These are phyloP conservation scores for Cheilosia variabilis DNA, from an alignment of 2,888 invertebrate species.

Conservation along the genomic window DNA sequence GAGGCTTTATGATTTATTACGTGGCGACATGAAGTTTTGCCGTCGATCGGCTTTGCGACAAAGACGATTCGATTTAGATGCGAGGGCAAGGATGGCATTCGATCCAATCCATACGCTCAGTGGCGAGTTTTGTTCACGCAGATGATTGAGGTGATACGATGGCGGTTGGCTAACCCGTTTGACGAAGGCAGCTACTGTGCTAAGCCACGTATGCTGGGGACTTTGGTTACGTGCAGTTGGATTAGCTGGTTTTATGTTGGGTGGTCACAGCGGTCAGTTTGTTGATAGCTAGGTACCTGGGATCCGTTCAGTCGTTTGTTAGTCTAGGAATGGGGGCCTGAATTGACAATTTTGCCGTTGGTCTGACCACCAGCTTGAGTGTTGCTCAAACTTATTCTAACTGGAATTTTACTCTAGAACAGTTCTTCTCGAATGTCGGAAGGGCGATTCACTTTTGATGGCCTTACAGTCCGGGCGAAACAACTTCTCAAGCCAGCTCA, in stretches of 20 bases:
- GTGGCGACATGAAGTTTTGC: slow-evolving; percentile 43
- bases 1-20: slow-evolving; percentile 50
- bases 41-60: slow-evolving; percentile 23
- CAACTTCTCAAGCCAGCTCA: too few species aligned
- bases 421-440: too few species aligned
- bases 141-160: slow-evolving; percentile 43
- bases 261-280: slow-evolving; percentile 17
- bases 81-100: slow-evolving; percentile 27
- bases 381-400: too few species aligned
- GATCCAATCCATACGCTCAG: slow-evolving; percentile 42
- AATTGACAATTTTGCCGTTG: neutral
- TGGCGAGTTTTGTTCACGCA: slow-evolving; percentile 43
- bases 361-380: too few species aligned
- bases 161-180: slow-evolving; percentile 27
- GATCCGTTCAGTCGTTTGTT: neutral
- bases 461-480: too few species aligned
- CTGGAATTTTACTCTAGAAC: too few species aligned
- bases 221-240: slow-evolving; percentile 18
- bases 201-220: slow-evolving; percentile 37
- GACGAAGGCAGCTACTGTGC: slow-evolving; percentile 29
- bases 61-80: neutral
- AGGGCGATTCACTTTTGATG: too few species aligned
- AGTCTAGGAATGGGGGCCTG: neutral
- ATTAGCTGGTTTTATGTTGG: slow-evolving; percentile 28
- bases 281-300: neutral